Conservation (phyloP, 2,888 invertebrate species). For the Limenitis camilla region DNA sequence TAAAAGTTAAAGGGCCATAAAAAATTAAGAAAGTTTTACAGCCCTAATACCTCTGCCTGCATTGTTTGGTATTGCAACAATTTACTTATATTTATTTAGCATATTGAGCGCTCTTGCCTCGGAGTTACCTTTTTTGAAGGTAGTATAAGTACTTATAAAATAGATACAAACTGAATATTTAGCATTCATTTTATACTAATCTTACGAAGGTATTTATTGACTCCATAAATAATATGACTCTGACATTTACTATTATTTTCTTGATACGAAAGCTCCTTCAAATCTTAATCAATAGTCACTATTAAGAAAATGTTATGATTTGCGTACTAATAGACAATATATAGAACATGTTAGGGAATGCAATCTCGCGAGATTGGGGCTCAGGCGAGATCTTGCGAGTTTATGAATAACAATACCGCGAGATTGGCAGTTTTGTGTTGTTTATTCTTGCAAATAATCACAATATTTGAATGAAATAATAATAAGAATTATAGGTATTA, state of each 20-base stretch:
- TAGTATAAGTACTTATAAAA: conserved; percentile 44
- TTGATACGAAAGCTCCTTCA: too few species aligned
- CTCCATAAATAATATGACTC: conserved; percentile 37
- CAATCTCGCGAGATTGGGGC: too few species aligned
- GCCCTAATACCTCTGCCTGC: conserved; percentile 53
- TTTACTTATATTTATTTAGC: conserved; percentile 29
- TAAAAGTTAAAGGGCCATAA: conserved; percentile 27
- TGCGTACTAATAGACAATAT: too few species aligned
- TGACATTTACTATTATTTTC: conserved; percentile 28
- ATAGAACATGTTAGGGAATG: too few species aligned
- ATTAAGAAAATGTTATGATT: too few species aligned
- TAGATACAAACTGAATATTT: conserved; percentile 17
- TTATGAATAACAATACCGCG: too few species aligned
- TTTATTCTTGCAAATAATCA: too few species aligned
- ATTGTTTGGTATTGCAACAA: conserved; percentile 30
- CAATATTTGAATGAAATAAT: too few species aligned
- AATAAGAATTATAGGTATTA: too few species aligned
- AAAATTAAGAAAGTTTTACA: conserved; percentile 39
- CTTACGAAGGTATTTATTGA: conserved; percentile 27
- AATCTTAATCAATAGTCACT: too few species aligned
- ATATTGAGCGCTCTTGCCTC: conserved; percentile 52
- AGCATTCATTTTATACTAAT: conserved; percentile 20
- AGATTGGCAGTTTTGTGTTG: too few species aligned
- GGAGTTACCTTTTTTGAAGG: conserved; percentile 44
- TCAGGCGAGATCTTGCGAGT: too few species aligned